Evolutionary conservation across 1,140 invertebrate species (phyloP).

Genomic region (Drosophila pachea): DNA sequence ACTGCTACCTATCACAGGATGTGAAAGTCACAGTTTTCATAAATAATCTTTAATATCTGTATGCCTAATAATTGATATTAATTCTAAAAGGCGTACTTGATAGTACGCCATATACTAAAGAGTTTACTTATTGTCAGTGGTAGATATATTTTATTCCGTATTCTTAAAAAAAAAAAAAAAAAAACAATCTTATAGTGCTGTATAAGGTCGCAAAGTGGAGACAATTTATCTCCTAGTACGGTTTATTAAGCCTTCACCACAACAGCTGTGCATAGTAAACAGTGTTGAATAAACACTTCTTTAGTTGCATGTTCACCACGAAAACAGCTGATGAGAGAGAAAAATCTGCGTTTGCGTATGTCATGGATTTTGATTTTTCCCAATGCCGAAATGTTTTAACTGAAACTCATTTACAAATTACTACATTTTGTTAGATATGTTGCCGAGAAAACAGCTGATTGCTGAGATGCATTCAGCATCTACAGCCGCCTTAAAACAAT

Average conservation of each 20-base stretch:
- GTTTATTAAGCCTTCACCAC: conserved; percentile 3
- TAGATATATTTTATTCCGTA: too few relatives aligned
- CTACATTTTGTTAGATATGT: not conserved
- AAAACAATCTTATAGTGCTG: conserved; percentile 1
- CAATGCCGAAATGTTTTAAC: conserved; percentile 2
- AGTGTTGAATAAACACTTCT: conserved; percentile 7
- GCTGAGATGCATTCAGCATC: not conserved
- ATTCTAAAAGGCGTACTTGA: too few relatives aligned
- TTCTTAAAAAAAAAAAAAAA: too few relatives aligned
- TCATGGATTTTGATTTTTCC: not conserved
- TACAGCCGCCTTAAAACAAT: not conserved
- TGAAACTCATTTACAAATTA: conserved; percentile 9
- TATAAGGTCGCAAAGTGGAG: not conserved
- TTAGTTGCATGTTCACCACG: conserved; percentile 4
- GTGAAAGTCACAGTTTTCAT: not conserved
- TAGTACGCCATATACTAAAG: too few relatives aligned
- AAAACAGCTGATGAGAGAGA: conserved; percentile 23
- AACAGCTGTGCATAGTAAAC: conserved; percentile 20
- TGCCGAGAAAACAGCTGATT: not conserved
- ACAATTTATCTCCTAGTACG: not conserved
- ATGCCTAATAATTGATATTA: too few relatives aligned
- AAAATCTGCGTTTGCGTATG: conserved; percentile 13
- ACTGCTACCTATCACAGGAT: not conserved
- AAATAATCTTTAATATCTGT: too few relatives aligned
- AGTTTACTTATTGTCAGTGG: too few relatives aligned